Conservation (phyloP, 2,888 invertebrate species). For the Meteorus colon region DNA sequence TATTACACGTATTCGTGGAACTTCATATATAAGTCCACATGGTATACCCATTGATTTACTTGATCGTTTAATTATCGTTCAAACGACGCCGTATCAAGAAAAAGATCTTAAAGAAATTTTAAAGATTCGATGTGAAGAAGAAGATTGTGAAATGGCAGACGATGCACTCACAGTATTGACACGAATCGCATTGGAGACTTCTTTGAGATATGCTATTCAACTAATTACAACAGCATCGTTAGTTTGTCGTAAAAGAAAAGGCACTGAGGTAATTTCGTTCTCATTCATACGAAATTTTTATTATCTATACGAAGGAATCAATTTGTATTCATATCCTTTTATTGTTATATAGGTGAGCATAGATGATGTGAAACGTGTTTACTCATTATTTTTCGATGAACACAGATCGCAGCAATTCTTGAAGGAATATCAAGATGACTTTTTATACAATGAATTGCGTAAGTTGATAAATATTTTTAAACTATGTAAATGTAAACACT, state of each 20-base stretch:
- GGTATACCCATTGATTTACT: slow-evolving; percentile 97
- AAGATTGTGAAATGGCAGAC: slow-evolving; percentile 95
- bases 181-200: slow-evolving; percentile 93
- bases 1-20: slow-evolving; percentile 96
- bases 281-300: not conserved
- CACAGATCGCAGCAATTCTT: slow-evolving; percentile 93
- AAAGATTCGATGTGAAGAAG: slow-evolving; percentile 96
- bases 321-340: not conserved
- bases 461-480: slow-evolving; percentile 49
- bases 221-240: slow-evolving; percentile 96
- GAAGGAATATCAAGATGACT: slow-evolving; percentile 96
- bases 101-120: slow-evolving; percentile 93
- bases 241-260: slow-evolving; percentile 93
- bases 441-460: slow-evolving; percentile 86
- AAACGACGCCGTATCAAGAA: slow-evolving; percentile 90
- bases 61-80: slow-evolving; percentile 95
- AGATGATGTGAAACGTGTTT: slow-evolving; percentile 96
- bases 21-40: slow-evolving; percentile 94
- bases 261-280: slow-evolving; percentile 79
- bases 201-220: slow-evolving; percentile 97
- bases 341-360: slow-evolving; percentile 78
- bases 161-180: slow-evolving; percentile 94
- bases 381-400: slow-evolving; percentile 95
- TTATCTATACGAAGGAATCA: no score
- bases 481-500: not conserved